Evolutionary conservation across 2,797 vertebrate species (phyloP).

Genomic region (Menidia menidia): DNA sequence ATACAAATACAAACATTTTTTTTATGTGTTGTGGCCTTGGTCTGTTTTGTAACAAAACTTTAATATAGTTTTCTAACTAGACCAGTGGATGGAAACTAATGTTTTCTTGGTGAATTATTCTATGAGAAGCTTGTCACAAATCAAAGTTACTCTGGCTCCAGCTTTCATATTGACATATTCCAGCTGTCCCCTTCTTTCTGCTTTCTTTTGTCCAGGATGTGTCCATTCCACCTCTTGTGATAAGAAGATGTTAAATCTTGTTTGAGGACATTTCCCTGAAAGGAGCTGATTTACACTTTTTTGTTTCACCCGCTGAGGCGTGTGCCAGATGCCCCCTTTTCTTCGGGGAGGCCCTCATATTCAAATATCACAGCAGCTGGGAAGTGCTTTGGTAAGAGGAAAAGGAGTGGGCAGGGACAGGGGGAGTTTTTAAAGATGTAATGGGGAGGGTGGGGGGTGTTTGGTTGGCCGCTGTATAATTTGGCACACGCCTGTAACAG

Average conservation of each 20-base stretch:
- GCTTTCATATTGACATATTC: slow-evolving; percentile 10
- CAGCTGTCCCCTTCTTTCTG: slow-evolving; percentile 27
- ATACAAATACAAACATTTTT: too few species aligned
- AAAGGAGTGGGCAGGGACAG: slow-evolving; percentile 55
- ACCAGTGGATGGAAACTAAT: too few species aligned
- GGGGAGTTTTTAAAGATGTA: slow-evolving; percentile 69
- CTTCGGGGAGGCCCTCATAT: slow-evolving; percentile 75
- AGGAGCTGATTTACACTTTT: slow-evolving; percentile 56
- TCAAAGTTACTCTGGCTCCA: slow-evolving; percentile 8
- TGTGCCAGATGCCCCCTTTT: slow-evolving; percentile 84
- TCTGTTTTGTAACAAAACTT: too few species aligned
- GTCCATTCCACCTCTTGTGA: slow-evolving; percentile 51
- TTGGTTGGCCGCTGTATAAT: slow-evolving; percentile 69
- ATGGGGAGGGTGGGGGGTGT: slow-evolving; percentile 52
- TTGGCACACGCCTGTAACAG: slow-evolving; percentile 78
- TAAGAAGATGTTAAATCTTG: slow-evolving; percentile 60
- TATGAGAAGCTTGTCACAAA: too few species aligned
- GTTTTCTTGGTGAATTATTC: too few species aligned
- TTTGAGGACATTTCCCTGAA: slow-evolving; percentile 65
- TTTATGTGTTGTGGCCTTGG: too few species aligned
- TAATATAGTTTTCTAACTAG: too few species aligned
- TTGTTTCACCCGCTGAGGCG: slow-evolving; percentile 60
- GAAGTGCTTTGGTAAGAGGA: slow-evolving; percentile 69
- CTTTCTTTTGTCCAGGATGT: slow-evolving; percentile 37
- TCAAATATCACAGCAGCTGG: slow-evolving; percentile 82